Conservation (phyloP, 2,888 invertebrate species). For the Emesis russula region DNA sequence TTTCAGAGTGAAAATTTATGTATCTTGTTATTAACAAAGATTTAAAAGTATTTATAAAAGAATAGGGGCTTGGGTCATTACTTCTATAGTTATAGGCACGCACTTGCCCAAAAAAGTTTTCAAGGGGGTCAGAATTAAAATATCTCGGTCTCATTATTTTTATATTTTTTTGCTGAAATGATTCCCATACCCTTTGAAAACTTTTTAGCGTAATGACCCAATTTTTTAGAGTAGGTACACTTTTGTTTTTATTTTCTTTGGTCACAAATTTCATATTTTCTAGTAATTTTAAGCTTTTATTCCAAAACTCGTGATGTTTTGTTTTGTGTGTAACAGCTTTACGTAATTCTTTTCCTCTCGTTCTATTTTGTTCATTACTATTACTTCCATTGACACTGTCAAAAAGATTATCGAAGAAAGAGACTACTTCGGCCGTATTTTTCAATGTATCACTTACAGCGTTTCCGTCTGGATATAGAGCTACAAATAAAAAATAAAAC, state of each 20-base stretch:
- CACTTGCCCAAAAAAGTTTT: conserved; percentile 4
- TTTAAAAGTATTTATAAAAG: conserved; percentile 5
- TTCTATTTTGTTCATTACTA: no score
- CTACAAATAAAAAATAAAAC: no score
- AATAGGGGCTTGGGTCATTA: not conserved
- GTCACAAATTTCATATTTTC: not conserved
- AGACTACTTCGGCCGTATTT: no score
- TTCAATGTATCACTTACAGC: no score
- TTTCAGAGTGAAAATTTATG: conserved; percentile 17
- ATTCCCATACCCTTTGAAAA: not conserved
- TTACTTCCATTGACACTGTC: no score
- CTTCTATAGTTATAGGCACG: not conserved
- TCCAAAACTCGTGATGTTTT: conserved; percentile 16
- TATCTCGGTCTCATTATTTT: not conserved
- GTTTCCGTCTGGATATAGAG: no score
- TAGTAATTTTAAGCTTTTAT: not conserved
- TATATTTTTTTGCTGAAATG: not conserved
- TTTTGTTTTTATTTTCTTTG: conserved; percentile 4
- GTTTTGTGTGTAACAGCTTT: not conserved
- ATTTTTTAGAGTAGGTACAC: conserved; percentile 7
- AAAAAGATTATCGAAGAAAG: no score
- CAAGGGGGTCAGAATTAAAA: not conserved
- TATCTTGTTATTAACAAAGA: conserved; percentile 13
- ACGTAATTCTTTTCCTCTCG: not conserved
- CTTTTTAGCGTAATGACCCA: conserved; percentile 12